Evolutionary conservation across 2,888 invertebrate species (phyloP), one percentile per base, ranked within the genome.

Genomic region (Tuta absoluta): DNA sequence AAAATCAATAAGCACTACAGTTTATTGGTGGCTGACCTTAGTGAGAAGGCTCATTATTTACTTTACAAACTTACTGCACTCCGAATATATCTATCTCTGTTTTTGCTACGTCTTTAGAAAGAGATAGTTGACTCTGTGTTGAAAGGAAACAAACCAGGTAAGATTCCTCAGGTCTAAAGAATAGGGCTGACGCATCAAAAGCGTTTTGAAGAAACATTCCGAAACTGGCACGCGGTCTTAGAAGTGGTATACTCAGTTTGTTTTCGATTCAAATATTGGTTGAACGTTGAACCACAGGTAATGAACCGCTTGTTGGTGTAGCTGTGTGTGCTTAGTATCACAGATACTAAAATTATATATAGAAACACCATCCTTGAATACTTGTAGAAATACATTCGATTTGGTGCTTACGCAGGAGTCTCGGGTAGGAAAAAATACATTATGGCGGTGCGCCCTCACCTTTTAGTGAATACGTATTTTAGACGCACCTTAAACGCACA

Each of bases 141-240:
- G 21, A 53, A n/a, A 53, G 53, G 21, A 53, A 53, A 21, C n/a
- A 23, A 8, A 19, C 21, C 65, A 65, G 66, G 66, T 66, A 66
- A 60, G 63, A 63, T 61, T 58, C 48, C 62, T 65, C 48, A 11
- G 49, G 49, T 65, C 61, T 60, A 66, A 53, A 66, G 63, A 66
- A 66, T 66, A 63, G 19, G 17, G n/a, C 45, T 60, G 60, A 60
- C 60, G 60, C 60, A 60, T 60, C 41, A 45, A 48, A 45, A 60
- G 53, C 53, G 19, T 53, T 53, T 53, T 28, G 14, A 28, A 49
- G 19, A 23, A 49, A 23, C 21, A 23, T 49, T 49, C 49, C 45
- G n/a, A 45, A n/a, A 17, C 45, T n/a, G 45, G 17, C 45, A 12
- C n/a, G n/a, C n/a, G n/a, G 45, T 45, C 45, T 45, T 45, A 45